These are phyloP conservation scores for Margarornis squamiger DNA, from an alignment of 2,797 vertebrate genomes.

Conservation along the genomic window DNA sequence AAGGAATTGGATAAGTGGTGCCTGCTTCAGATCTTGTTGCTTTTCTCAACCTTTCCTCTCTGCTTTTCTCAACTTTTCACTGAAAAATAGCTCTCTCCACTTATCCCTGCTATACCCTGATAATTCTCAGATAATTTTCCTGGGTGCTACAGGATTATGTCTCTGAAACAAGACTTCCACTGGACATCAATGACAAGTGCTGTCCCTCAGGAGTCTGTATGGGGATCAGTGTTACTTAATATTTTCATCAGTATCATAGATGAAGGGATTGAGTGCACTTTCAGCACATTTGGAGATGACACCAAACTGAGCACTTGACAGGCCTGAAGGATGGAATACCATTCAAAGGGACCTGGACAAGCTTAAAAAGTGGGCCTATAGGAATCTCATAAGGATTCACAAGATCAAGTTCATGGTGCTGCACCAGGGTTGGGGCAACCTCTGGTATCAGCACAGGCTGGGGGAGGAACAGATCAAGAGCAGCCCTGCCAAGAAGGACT, in stretches of 20 bases:
- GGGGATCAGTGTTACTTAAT: neutral
- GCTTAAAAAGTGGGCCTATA: accelerated
- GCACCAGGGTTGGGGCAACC: neutral
- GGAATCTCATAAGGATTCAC: accelerated
- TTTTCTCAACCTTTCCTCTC: neutral
- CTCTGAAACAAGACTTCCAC: neutral
- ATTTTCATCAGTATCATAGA: neutral
- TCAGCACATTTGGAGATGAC: neutral
- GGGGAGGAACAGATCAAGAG: neutral
- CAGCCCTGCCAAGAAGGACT: neutral
- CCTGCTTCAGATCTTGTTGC: neutral
- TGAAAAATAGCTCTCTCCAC: neutral
- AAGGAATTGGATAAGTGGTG: neutral
- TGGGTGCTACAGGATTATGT: neutral
- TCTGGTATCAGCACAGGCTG: neutral
- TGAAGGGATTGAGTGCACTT: accelerated
- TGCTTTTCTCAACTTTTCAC: neutral
- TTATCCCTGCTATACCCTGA: neutral
- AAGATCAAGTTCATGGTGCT: neutral
- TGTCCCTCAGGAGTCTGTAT: neutral
- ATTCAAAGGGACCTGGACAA: neutral
- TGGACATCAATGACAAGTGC: neutral
- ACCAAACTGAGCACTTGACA: neutral
- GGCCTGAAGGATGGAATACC: neutral
- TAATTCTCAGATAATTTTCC: constrained; percentile 9